Evolutionary conservation across 2,888 invertebrate genomes (phyloP), one percentile per base, ranked within the genome.

Genomic region (Campaea margaritaria): DNA sequence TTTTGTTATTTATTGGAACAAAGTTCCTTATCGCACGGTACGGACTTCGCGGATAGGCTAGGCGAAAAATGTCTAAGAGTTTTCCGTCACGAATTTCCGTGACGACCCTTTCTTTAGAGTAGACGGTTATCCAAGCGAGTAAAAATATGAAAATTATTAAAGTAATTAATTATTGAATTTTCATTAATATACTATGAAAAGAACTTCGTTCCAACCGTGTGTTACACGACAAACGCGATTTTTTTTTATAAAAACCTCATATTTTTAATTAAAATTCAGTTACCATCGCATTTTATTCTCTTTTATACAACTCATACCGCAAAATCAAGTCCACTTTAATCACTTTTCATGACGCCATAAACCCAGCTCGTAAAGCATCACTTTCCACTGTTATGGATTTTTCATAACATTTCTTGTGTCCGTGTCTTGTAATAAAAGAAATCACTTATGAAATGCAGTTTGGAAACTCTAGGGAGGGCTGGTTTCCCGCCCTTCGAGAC

Each of bases 391-490:
- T 79, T 83, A 85, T 83, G 79, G 83, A 86, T 85, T 85, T 85
- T 86, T 89, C 85, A 85, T 84, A 86, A 82, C 76, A 10, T 21
- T 71, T 76, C 74, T 81, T 75, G 70, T 76, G 84, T 83, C 80
- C 91, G 89, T 89, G 91, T 83, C 76, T 74, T 65, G 91, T 87
- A 91, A 90, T 90, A 93, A 92, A 91, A 88, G 84, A 81, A 86
- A 91, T 90, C 89, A 87, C 91, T 93, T 92, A 87, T 89, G 83
- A 86, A 88, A 82, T 87, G 87, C 89, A 87, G 79, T 82, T 80
- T 72, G 72, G 61, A 67, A 45, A 31, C 72, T 72, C 74, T 74
- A 72, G 69, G 43, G 62, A 65, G 81, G 81, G 85, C 83, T 81
- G 16, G 41, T 48, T 51, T 77, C 76, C 82, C 82, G 76, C 65